Conservation (phyloP, 37 sponge, comb jelly and placozoan species). For the Haliclona indistincta region DNA sequence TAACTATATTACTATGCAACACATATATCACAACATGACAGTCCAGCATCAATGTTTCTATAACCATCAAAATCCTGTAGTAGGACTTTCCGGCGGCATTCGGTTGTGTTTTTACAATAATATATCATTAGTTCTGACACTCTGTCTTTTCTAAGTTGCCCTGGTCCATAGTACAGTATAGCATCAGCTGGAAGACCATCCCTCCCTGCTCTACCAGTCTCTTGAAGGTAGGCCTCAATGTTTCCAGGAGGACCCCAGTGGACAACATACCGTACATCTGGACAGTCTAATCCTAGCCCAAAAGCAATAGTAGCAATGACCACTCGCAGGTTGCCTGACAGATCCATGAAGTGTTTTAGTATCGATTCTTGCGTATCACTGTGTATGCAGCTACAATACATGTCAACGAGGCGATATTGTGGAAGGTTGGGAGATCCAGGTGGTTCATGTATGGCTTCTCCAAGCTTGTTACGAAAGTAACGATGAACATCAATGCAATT, state of each 20-base stretch:
- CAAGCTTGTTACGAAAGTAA: neutral
- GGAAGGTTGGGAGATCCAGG: neutral
- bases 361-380: neutral
- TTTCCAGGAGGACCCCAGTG: conserved; percentile 12
- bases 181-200: neutral
- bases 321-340: neutral
- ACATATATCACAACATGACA: too few species aligned
- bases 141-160: too few species aligned
- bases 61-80: too few species aligned
- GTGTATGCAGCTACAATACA: neutral
- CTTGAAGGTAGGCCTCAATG: conserved; percentile 5
- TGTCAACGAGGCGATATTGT: conserved; percentile 4
- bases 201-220: neutral
- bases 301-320: conserved; percentile 9
- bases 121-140: too few species aligned
- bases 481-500: neutral
- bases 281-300: conserved; percentile 6
- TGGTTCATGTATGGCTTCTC: neutral
- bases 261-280: neutral
- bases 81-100: too few species aligned
- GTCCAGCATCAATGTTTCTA: too few species aligned
- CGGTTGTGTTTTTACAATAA: too few species aligned
- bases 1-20: too few species aligned
- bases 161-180: neutral
- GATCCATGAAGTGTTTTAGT: neutral